These are phyloP conservation scores for Aphidius colemani DNA, from an alignment of 2,888 invertebrate species.

Conservation along the genomic window DNA sequence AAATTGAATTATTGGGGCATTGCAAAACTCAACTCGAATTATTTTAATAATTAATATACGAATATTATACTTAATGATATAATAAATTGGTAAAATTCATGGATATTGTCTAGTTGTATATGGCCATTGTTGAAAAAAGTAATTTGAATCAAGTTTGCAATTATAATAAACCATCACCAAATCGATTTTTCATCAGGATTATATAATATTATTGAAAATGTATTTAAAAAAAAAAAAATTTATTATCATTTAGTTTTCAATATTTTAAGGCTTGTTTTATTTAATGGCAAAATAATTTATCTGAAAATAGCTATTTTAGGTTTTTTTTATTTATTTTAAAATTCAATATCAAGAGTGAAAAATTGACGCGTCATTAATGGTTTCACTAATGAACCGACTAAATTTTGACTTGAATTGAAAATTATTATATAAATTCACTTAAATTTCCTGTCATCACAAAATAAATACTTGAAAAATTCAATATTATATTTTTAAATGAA, in stretches of 20 bases:
- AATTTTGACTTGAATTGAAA: slow-evolving; percentile 17
- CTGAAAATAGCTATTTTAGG: background rate
- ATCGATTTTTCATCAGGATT: slow-evolving; percentile 47
- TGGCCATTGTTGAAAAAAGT: slow-evolving; percentile 29
- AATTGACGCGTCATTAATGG: slow-evolving; percentile 16
- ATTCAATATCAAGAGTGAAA: slow-evolving; percentile 13
- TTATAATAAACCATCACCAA: slow-evolving; percentile 8
- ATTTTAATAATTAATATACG: slow-evolving; percentile 8
- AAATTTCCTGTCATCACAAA: slow-evolving; percentile 42
- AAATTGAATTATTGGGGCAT: slow-evolving; percentile 9
- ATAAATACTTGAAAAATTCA: slow-evolving; percentile 4
- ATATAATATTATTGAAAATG: slow-evolving; percentile 2
- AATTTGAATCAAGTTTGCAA: slow-evolving; percentile 48
- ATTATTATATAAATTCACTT: slow-evolving; percentile 27
- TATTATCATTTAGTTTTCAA: background rate
- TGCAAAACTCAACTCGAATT: slow-evolving; percentile 44
- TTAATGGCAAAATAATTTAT: background rate
- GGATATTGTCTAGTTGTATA: background rate
- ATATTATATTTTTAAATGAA: background rate
- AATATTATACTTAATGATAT: too few species aligned
- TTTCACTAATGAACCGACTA: slow-evolving; percentile 20
- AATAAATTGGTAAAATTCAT: too few species aligned
- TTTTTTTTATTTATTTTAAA: background rate
- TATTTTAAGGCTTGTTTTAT: too few species aligned
- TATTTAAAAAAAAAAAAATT: slow-evolving; percentile 15